These are phyloP conservation scores for Myotis brandtii DNA, from an alignment of 2,113 vertebrate species.

Conservation along the genomic window DNA sequence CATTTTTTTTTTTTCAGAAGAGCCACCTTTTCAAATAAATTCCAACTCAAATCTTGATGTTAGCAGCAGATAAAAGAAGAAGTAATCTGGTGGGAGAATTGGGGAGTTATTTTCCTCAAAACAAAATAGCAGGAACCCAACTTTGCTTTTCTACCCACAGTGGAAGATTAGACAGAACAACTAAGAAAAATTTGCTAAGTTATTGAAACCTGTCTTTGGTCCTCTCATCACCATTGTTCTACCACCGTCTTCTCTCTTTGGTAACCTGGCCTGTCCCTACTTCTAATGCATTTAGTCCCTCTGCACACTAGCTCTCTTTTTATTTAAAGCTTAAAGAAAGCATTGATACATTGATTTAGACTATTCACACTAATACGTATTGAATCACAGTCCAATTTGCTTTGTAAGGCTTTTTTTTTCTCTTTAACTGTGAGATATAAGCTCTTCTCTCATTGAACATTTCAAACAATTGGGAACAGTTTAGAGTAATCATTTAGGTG, in stretches of 20 bases:
- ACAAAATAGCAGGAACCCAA: not conserved
- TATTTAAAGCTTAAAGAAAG: constrained; percentile 18
- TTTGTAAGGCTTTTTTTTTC: not conserved
- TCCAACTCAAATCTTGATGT: not conserved
- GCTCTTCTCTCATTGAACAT: not conserved
- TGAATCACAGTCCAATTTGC: not conserved
- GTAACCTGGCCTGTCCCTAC: too few relatives aligned
- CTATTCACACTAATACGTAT: not conserved
- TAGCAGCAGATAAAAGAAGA: not conserved
- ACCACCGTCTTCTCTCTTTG: not conserved
- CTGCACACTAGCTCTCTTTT: not conserved
- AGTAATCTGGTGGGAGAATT: not conserved
- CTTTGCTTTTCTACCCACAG: not conserved
- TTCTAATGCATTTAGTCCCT: not conserved
- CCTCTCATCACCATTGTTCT: not conserved
- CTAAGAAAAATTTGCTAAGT: not conserved
- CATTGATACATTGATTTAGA: not conserved
- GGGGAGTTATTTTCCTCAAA: not conserved
- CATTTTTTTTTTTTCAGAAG: not conserved
- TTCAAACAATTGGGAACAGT: not conserved
- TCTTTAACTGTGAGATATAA: not conserved
- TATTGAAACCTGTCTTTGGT: not conserved
- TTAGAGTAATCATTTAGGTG: not conserved
- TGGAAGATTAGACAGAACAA: not conserved
- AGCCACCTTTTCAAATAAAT: not conserved